Evolutionary conservation across 2,797 vertebrate species (phyloP), one percentile per base, ranked within the genome.

Genomic region (Microctenopoma stevenorrisi): DNA sequence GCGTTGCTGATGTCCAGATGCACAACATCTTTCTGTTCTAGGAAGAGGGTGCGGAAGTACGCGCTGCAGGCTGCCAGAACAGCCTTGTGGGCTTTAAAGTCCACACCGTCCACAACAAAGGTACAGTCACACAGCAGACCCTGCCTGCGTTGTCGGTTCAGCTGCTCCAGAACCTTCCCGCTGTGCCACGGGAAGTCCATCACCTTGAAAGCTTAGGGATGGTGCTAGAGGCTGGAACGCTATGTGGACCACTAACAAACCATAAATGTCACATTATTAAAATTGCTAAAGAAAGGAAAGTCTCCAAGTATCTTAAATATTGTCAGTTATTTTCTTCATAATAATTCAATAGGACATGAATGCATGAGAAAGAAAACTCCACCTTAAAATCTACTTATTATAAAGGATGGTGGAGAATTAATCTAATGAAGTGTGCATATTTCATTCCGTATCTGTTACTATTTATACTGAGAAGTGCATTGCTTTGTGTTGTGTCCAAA

Each of bases 121-220:
- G 97, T 98, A 90, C 97, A 99, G 92, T 99, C 97, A 4, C 98
- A 99, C 62, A 99, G 91, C 65, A 99, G 88, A 48, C 97, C 98
- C 85, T 95, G 91, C 83, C 96, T 96, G 22, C 98, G 93, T 91
- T 99, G 98, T 69, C 95, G 94, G 89, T 99, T 96, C 18, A 99
- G 93, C 92, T 97, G 96, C 78, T 97, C 96, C 90, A 99, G 89
- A 74, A 99, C 96, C 3, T 96, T 96, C 30, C 88, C 93, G 79
- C 97, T 97, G 92, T 99, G 98, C 95, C 97, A 97, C 0, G 98
- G 97, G 85, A 99, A 99, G 90, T 99, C 97, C 98, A 99, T 99
- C 55, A 78, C 90, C 47, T 53, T 49, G 15, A n/a, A 87, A 46
- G 74, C 3, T 18, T 9, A 30, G 25, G 42, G 62, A 42, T 2